Conservation (phyloP, 2,888 invertebrate genomes). For the Thereva unica region DNA sequence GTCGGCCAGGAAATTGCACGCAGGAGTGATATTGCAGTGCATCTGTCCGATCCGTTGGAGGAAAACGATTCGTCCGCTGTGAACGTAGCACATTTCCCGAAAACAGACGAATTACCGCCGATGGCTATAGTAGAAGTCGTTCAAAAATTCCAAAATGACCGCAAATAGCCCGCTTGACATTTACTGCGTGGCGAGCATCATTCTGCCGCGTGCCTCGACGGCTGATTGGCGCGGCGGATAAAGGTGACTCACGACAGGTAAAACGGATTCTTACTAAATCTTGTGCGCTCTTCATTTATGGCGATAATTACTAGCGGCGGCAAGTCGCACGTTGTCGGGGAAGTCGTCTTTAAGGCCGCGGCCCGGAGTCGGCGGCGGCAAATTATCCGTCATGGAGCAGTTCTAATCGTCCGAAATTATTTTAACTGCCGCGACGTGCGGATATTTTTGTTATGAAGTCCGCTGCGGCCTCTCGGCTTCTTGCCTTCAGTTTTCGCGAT, state of each 20-base stretch:
- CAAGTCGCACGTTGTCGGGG: conserved; percentile 11
- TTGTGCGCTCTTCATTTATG: not conserved
- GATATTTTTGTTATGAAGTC: conserved; percentile 26
- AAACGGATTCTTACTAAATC: conserved; percentile 4
- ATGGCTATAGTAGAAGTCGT: not conserved
- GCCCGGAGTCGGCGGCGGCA: not conserved
- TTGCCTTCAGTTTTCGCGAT: conserved; percentile 14
- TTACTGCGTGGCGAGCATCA: too few species aligned
- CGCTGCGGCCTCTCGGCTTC: conserved; percentile 15
- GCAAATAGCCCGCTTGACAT: too few species aligned
- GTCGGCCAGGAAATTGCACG: not conserved
- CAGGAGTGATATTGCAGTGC: not conserved
- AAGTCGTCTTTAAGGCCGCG: conserved; percentile 1
- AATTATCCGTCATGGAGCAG: conserved; percentile 19
- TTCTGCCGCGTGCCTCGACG: not conserved
- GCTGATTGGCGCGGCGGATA: not conserved
- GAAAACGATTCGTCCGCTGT: not conserved
- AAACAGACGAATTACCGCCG: not conserved
- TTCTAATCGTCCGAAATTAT: conserved; percentile 36
- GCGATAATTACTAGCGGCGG: conserved; percentile 19
- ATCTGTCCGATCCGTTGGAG: conserved; percentile 11
- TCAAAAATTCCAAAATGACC: too few species aligned
- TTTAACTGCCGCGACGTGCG: conserved; percentile 34
- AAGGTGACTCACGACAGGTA: conserved; percentile 3
- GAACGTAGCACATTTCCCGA: not conserved